Evolutionary conservation across 1,140 invertebrate genomes (phyloP), one percentile per base, ranked within the genome.

Genomic region (Myzus persicae): DNA sequence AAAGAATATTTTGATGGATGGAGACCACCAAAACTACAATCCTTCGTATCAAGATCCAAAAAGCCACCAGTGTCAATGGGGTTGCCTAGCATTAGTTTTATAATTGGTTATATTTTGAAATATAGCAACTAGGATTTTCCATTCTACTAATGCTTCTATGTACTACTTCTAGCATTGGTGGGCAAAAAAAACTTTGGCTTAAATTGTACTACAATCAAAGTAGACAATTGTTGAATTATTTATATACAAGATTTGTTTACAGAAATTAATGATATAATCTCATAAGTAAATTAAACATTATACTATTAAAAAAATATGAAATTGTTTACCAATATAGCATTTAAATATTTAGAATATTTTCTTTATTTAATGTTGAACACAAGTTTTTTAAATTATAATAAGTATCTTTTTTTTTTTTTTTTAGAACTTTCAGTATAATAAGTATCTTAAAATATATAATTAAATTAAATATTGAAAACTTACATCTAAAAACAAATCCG

Each of bases 401-500:
- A 18, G 3, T n/a, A n/a, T 38, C 14, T 38, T 81, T n/a, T n/a
- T n/a, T n/a, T n/a, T n/a, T n/a, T n/a, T n/a, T n/a, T n/a, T n/a
- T n/a, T n/a, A n/a, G n/a, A n/a, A n/a, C n/a, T n/a, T n/a, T n/a
- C n/a, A n/a, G n/a, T 31, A 81, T 81, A 81, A 81, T 81, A 81
- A 18, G 3, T n/a, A n/a, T 38, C 14, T 38, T 81, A 20, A n/a
- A 38, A 38, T 81, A 36, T 81, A 36, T 36, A 36, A 22, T 81
- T 82, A 36, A 87, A 87, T 46, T 26, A 87, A 14, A 38, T 44
- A n/a, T 42, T 59, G 67, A 90, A 51, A 40, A 93, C 91, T 93
- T 93, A 93, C 91, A 93, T 93, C 91, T 54, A 93, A 93, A 93
- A 93, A 93, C 46, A 93, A 93, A 93, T 93, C 91, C 20, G 91